These are phyloP conservation scores for Mustela nigripes DNA, from an alignment of 2,113 vertebrate species.

Conservation along the genomic window DNA sequence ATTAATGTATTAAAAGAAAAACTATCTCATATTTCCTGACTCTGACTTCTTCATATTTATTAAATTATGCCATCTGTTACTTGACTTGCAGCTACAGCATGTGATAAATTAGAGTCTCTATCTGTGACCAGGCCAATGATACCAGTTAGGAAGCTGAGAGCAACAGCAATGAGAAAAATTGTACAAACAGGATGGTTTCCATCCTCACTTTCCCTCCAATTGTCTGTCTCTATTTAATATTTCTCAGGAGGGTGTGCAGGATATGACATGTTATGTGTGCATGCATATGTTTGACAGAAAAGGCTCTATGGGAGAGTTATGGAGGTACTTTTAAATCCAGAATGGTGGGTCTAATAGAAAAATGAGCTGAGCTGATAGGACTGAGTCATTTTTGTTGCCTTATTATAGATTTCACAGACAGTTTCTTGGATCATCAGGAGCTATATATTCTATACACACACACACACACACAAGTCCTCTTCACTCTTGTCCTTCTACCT, in stretches of 20 bases:
- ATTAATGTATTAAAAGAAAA: slow-evolving; percentile 27
- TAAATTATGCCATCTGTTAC: slow-evolving; percentile 15
- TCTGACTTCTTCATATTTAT: slow-evolving; percentile 40
- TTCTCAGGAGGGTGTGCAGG: neutral
- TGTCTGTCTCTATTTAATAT: neutral
- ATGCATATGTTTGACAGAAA: neutral
- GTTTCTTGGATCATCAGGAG: neutral
- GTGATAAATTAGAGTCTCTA: neutral
- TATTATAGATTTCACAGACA: neutral
- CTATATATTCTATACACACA: neutral
- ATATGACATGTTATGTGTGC: neutral
- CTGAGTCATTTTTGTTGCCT: neutral
- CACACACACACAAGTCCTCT: neutral
- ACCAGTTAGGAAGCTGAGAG: neutral
- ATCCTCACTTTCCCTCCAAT: neutral
- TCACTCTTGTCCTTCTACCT: neutral
- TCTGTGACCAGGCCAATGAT: neutral
- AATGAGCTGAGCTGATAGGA: neutral
- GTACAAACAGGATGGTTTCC: neutral
- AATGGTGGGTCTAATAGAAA: neutral
- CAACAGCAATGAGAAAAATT: neutral
- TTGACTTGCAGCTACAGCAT: neutral
- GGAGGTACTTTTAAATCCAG: neutral
- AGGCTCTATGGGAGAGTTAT: neutral
- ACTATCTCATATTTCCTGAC: neutral